Evolutionary conservation across 2,113 vertebrate species (phyloP), one percentile per base, ranked within the genome.

Genomic region (Asarcornis scutulata): DNA sequence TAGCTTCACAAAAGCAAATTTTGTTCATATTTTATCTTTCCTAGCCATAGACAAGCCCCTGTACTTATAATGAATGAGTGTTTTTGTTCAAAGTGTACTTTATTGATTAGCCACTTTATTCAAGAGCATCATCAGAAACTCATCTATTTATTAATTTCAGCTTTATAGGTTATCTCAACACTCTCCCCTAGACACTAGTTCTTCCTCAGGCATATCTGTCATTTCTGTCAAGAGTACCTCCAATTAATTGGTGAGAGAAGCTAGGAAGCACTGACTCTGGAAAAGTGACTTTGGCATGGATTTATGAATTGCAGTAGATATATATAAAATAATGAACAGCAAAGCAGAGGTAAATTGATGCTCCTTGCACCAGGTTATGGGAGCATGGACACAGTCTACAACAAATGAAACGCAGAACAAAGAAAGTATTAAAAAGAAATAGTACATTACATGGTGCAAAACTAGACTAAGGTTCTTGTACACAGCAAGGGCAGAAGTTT

Each of bases 21-120:
- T 50, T n/a, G 32, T n/a, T 53, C 34, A 2, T 1, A 0, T 91
- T 74, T 88, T 71, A 16, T 68, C 68, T 91, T 40, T 75, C 74
- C 38, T 12, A 88, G 74, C 4, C 34, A 50, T 55, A 89, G 77
- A 58, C 42, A 89, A 84, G 38, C 38, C 66, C 38, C 50, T 53
- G 38, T 40, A 38, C 48, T 86, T 67, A 27, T 3, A 72, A 91
- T 25, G 64, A 67, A 73, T 25, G 50, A 74, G 67, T 80, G 74
- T 53, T 97, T 94, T 89, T 95, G 77, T 58, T 92, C 67, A 31
- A 86, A 93, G 29, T 64, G 77, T 80, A 18, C 34, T 92, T 79
- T 89, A 94, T 94, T 96, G 95, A 96, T 96, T 94, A 94, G 71
- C 75, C 74, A 89, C 88, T 95, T 95, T 42, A 69, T 68, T 93